phyloP scores from a whole-genome alignment of 2,888 invertebrate species.

The Nymphalis urticae region DNA sequence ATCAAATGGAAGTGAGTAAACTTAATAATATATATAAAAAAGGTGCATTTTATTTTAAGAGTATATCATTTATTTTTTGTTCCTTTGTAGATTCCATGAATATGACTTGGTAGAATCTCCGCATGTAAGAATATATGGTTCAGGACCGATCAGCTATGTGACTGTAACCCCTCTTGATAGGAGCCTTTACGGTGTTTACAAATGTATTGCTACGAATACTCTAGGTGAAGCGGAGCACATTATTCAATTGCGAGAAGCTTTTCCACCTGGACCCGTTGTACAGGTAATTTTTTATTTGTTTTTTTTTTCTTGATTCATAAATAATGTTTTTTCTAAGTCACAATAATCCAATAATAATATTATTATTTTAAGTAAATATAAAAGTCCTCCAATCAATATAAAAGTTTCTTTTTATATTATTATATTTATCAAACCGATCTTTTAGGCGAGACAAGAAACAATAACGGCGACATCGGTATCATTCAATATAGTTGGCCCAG shows the following conservation, averaged over 20 bases:
- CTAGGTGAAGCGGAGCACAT: constrained; percentile 85
- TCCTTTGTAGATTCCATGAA: constrained; percentile 69
- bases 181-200: constrained; percentile 87
- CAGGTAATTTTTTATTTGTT: constrained; percentile 64
- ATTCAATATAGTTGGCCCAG: constrained; percentile 89
- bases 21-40: too few species aligned
- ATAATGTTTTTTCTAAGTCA: too few species aligned
- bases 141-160: constrained; percentile 87
- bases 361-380: too few species aligned
- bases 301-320: too few species aligned
- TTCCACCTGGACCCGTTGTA: constrained; percentile 84
- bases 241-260: constrained; percentile 89
- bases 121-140: constrained; percentile 83
- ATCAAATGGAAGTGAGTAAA: constrained; percentile 88
- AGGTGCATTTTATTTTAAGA: background rate
- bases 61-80: background rate
- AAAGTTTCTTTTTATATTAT: constrained; percentile 10
- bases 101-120: constrained; percentile 79
- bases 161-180: constrained; percentile 85
- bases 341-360: too few species aligned
- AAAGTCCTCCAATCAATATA: too few species aligned
- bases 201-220: constrained; percentile 90
- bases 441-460: constrained; percentile 83
- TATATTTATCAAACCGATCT: constrained; percentile 1
- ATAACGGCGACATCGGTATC: constrained; percentile 92